Conservation (phyloP, 2,888 invertebrate genomes). For the Lycaena phlaeas region DNA sequence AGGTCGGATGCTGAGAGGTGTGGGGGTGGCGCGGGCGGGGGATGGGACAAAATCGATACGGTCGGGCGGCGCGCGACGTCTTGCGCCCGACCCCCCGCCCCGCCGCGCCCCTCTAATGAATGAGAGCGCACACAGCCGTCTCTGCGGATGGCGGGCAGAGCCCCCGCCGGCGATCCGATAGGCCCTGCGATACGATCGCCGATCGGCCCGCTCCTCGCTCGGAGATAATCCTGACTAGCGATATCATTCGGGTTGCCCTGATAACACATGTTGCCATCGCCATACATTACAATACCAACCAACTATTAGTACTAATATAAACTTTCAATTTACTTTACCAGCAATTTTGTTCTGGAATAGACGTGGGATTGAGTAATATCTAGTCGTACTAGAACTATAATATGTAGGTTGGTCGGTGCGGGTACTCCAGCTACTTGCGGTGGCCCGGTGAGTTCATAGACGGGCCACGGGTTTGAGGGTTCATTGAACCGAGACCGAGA, state of each 20-base stretch:
- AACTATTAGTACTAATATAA: no score
- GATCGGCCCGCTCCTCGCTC: slow-evolving; percentile 23
- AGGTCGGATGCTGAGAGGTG: slow-evolving; percentile 69
- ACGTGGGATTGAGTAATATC: no score
- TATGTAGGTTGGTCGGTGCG: no score
- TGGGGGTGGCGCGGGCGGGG: slow-evolving; percentile 43
- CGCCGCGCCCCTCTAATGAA: slow-evolving; percentile 65
- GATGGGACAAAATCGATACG: slow-evolving; percentile 69
- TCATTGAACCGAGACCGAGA: no score
- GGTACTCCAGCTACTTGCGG: no score
- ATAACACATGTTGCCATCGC: no score
- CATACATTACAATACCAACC: no score
- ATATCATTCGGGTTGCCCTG: background rate
- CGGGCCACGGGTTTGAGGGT: no score
- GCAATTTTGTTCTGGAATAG: no score
- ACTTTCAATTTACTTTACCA: no score
- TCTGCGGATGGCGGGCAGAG: slow-evolving; percentile 56
- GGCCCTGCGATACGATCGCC: slow-evolving; percentile 38
- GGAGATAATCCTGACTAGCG: background rate
- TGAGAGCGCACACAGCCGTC: slow-evolving; percentile 69
- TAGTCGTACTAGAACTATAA: no score
- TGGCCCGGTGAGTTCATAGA: no score
- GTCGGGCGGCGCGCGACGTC: slow-evolving; percentile 72
- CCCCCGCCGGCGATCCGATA: slow-evolving; percentile 33
- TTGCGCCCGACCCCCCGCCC: slow-evolving; percentile 48